Base-by-base conservation (phyloP, 2,888 invertebrate species). In the Antheraea yamamai region DNA sequence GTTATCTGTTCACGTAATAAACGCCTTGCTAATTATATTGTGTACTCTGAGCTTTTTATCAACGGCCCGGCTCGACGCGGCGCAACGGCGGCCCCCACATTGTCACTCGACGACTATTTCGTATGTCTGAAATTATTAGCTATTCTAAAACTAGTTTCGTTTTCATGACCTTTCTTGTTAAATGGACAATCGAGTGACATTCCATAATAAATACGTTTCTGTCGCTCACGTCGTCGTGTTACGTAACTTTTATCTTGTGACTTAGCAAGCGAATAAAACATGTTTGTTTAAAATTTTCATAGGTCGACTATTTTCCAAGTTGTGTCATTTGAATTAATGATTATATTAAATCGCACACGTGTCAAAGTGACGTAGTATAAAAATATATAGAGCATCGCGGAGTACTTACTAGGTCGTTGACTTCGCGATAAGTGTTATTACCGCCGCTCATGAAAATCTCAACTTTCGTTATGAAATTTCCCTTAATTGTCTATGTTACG, bases 351-450 rank as follows among this genome's bases (percentile, higher is more conserved):
- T 70, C 20, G 39, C 39, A 70, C 68, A 20, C 71, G 74, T 77
- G 79, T 77, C 80, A 85, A 81, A 82, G 79, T 79, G 80, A 82
- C 82, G 81, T 78, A 81, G 82, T 84, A 82, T 81, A 84, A 87
- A 86, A 66, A 55, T 73, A 88, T 85, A 83, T 89, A 77, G 84
- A 85, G 78, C 88, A 79, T 76, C 78, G 82, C 77, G 79, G 23
- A 80, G 81, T 81, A 84, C 85, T 85, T 77, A 83, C 85, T 85
- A 85, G 90, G 90, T 90, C 86, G 82, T 89, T 90, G 89, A 89
- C 90, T 83, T 85, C 84, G 83, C 84, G 89, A 90, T 91, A 87
- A 83, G 83, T 80, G 80, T 80, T 39, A 39, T 39, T 82, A 82
- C 39, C 82, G 80, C 80, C 79, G 78, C 76, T 79, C 78, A 71